Conservation (phyloP, 2,797 vertebrate species). For the Gallinago nigripennis region DNA sequence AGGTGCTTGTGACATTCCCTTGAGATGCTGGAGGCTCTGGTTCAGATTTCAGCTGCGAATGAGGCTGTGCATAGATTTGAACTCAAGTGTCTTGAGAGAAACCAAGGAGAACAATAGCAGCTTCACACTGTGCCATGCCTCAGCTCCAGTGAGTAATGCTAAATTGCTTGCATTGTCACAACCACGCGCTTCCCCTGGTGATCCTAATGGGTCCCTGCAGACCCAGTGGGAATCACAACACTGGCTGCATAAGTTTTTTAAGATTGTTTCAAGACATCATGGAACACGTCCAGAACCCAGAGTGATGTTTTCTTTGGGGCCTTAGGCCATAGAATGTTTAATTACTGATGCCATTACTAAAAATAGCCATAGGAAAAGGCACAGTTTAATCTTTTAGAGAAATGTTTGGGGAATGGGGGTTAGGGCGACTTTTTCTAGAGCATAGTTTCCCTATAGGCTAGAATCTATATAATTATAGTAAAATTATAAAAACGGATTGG, state of each 20-base stretch:
- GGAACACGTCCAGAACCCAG: constrained; percentile 20
- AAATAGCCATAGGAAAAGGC: constrained; percentile 47
- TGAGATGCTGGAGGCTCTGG: background rate
- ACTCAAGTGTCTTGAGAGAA: constrained; percentile 7
- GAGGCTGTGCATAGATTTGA: background rate
- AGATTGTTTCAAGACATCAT: constrained; percentile 26
- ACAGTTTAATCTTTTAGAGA: constrained; percentile 22
- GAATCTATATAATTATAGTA: constrained; percentile 39
- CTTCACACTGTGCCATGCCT: background rate
- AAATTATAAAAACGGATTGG: constrained; percentile 52
- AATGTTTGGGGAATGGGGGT: constrained; percentile 7
- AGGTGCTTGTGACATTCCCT: background rate
- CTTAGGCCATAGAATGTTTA: background rate
- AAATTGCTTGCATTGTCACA: constrained; percentile 32
- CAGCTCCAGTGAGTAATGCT: constrained; percentile 44
- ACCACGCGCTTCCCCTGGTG: background rate
- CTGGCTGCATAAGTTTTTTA: background rate
- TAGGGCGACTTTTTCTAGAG: constrained; percentile 11
- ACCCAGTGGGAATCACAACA: background rate
- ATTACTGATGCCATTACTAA: constrained; percentile 61
- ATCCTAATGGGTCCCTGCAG: constrained; percentile 46
- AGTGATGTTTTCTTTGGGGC: constrained; percentile 52
- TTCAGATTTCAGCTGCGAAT: background rate
- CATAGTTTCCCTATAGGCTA: constrained; percentile 50
- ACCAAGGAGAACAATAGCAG: background rate